These are phyloP conservation scores for Perognathus longimembris DNA, from an alignment of 2,113 vertebrate genomes.

Conservation along the genomic window DNA sequence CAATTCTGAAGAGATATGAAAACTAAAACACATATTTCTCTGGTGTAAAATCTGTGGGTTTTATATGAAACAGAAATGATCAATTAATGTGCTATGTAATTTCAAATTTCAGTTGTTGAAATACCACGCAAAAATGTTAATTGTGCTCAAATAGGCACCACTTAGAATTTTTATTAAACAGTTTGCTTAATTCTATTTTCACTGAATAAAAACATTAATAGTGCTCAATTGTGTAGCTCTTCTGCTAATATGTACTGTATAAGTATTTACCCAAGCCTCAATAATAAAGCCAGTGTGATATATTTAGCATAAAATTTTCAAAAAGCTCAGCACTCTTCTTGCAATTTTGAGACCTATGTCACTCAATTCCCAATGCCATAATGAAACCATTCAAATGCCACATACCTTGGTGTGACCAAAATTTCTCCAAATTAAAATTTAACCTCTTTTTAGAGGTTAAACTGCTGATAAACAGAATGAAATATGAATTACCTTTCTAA, in stretches of 20 bases:
- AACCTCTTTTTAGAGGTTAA: slow-evolving; percentile 34
- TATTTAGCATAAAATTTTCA: too few relatives aligned
- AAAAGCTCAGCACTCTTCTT: background rate
- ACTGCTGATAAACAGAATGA: slow-evolving; percentile 8
- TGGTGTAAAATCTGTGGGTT: slow-evolving; percentile 25
- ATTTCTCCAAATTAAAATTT: slow-evolving; percentile 52
- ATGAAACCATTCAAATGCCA: slow-evolving; percentile 33
- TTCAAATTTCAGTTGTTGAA: slow-evolving; percentile 30
- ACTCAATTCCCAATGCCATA: slow-evolving; percentile 32
- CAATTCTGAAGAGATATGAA: slow-evolving; percentile 40
- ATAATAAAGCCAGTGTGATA: too few relatives aligned
- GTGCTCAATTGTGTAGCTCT: background rate
- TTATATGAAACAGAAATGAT: slow-evolving; percentile 7
- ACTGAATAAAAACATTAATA: slow-evolving; percentile 22
- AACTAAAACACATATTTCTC: slow-evolving; percentile 45
- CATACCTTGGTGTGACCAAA: background rate
- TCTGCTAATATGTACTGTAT: slow-evolving; percentile 41
- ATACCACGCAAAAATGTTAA: slow-evolving; percentile 19
- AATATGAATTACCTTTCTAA: slow-evolving; percentile 18
- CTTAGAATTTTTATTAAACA: slow-evolving; percentile 54
- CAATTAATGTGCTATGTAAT: slow-evolving; percentile 27
- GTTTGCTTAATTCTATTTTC: slow-evolving; percentile 29
- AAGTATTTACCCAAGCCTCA: slow-evolving; percentile 55
- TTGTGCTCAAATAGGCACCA: slow-evolving; percentile 12
- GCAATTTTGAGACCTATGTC: slow-evolving; percentile 49